These are phyloP conservation scores for Homalodisca vitripennis DNA, from an alignment of 1,140 invertebrate genomes.

Conservation along the genomic window DNA sequence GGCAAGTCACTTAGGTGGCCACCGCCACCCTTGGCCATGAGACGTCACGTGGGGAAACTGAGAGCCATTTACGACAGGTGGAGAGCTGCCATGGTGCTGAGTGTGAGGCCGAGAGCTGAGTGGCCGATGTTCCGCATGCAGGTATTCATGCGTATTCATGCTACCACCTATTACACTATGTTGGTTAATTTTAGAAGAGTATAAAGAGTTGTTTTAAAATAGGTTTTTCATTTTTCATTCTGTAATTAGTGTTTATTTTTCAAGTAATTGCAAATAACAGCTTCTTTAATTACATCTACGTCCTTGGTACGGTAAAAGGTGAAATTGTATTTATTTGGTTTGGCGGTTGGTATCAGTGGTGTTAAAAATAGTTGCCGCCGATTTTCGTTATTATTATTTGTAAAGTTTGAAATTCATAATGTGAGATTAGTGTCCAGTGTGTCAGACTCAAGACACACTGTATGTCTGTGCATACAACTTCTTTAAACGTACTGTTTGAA, in stretches of 20 bases:
- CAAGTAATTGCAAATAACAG: background rate
- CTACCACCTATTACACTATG: background rate
- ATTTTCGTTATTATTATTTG: too few species aligned
- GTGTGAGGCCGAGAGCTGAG: slow-evolving; percentile 74
- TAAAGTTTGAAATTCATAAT: too few species aligned
- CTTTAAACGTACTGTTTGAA: too few species aligned
- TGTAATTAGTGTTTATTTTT: background rate
- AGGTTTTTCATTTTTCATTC: background rate
- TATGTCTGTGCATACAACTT: too few species aligned
- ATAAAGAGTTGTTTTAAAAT: background rate
- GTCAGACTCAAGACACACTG: too few species aligned
- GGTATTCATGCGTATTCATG: slow-evolving; percentile 47
- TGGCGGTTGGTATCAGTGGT: too few species aligned
- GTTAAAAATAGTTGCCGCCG: too few species aligned
- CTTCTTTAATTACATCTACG: too few species aligned
- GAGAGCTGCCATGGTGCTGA: slow-evolving; percentile 85
- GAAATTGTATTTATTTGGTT: too few species aligned
- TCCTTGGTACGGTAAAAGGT: too few species aligned
- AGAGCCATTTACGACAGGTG: slow-evolving; percentile 72
- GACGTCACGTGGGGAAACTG: slow-evolving; percentile 56
- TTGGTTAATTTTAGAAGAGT: background rate
- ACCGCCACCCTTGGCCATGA: slow-evolving; percentile 64
- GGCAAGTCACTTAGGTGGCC: slow-evolving; percentile 84
- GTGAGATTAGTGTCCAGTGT: too few species aligned
- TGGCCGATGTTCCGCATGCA: slow-evolving; percentile 82